These are phyloP conservation scores for Budorcas taxicolor DNA, from an alignment of 2,113 vertebrate genomes.

Conservation along the genomic window DNA sequence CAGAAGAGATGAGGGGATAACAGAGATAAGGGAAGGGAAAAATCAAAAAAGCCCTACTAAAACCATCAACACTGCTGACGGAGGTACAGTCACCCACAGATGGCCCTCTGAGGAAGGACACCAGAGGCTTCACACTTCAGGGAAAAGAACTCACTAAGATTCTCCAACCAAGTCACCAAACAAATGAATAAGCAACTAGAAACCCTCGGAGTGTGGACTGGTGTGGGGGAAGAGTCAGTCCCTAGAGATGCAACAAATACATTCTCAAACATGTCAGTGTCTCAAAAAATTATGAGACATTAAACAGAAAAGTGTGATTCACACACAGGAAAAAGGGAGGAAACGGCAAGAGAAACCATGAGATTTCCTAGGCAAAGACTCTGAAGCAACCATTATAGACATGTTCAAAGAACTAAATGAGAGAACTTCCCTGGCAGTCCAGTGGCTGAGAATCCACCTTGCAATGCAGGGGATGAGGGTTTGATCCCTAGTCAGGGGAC, in stretches of 20 bases:
- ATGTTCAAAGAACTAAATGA: neutral
- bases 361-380: neutral
- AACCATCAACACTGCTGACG: accelerated
- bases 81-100: neutral
- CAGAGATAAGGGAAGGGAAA: neutral
- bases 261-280: neutral
- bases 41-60: neutral
- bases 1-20: neutral
- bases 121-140: neutral
- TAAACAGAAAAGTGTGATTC: neutral
- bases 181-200: neutral
- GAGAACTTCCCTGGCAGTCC: neutral
- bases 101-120: neutral
- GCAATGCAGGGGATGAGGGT: neutral
- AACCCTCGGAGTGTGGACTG: neutral
- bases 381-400: neutral
- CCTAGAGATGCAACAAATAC: neutral
- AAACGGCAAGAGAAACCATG: neutral
- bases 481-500: neutral
- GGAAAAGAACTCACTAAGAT: neutral
- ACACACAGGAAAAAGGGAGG: neutral
- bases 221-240: neutral
- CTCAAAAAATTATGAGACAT: neutral
- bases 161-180: neutral
- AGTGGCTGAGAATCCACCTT: neutral